Evolutionary conservation across 2,888 invertebrate species (phyloP).

Genomic region (Andrena hattorfiana): DNA sequence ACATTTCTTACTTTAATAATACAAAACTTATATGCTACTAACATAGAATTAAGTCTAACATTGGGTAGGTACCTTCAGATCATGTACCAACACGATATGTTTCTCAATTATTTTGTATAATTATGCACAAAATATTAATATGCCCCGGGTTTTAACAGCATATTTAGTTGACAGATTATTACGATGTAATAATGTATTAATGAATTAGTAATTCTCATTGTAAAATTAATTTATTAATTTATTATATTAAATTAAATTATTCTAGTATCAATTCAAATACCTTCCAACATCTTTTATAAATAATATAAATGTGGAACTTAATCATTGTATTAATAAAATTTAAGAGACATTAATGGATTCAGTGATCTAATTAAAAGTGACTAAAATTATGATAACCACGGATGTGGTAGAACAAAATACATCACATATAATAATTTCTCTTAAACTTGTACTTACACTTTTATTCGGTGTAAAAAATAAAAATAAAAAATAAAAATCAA

Average conservation of each 20-base stretch:
- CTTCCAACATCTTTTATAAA: background rate
- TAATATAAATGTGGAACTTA: background rate
- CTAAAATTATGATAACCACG: background rate
- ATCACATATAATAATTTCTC: background rate
- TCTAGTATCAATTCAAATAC: background rate
- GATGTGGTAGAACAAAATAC: background rate
- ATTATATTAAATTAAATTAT: too few relatives aligned
- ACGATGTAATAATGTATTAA: background rate
- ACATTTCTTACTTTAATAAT: too few relatives aligned
- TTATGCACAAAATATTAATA: background rate
- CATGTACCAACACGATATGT: too few relatives aligned
- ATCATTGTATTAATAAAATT: background rate
- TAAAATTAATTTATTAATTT: background rate
- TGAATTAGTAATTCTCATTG: background rate
- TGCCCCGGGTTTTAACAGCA: background rate
- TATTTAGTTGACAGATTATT: background rate
- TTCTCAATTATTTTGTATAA: background rate
- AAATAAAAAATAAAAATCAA: background rate
- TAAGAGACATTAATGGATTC: background rate
- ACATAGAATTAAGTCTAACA: too few relatives aligned
- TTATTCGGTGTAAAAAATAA: background rate
- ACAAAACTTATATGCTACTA: too few relatives aligned
- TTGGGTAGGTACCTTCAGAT: too few relatives aligned
- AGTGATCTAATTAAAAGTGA: background rate
- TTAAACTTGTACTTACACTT: background rate